Evolutionary conservation across 2,888 invertebrate genomes (phyloP), one percentile per base, ranked within the genome.

Genomic region (Anoplius nigerrimus): DNA sequence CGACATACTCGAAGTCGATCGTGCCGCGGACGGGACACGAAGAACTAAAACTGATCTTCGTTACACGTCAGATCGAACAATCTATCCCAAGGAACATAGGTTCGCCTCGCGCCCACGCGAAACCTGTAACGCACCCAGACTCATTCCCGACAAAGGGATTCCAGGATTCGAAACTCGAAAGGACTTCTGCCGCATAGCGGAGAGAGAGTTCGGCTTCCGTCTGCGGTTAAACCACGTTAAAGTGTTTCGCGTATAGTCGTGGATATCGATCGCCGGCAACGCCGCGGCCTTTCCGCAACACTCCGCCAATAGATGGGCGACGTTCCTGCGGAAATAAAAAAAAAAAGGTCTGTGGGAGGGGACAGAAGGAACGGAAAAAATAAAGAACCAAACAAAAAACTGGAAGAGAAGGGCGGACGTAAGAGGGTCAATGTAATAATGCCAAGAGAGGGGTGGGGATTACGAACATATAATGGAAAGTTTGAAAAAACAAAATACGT

Each of bases 221-320:
- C 61, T 70, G 76, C 66, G 79, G 77, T 78, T 79, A 79, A 79
- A 74, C 77, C 63, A 67, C 63, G 74, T 76, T 78, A 79, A 77
- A 79, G 74, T 77, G 69, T 65, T 78, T 78, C 71, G 67, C 71
- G 70, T 72, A 75, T 59, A 69, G 66, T 67, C 69, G 65, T 52
- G 66, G 53, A 22, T 79, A 79, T 78, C 79, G 79, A 78, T 72
- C 74, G 63, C 24, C 45, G 15, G 27, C 59, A 52, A 66, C 63
- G 42, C 45, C 34, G 34, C 34, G 58, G 53, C 11, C 48, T 52
- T 63, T 63, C 59, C 18, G 59, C 63, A 59, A 56, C 60, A 63
- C 34, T 52, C 58, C 56, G 27, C 64, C 21, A 56, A 27, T 55
- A 15, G 62, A 60, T 55, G 42, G 45, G 45, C 48, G 66, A 70